Evolutionary conservation across 2,888 invertebrate species (phyloP), one percentile per base, ranked within the genome.

Genomic region (Diarsia brunnea): DNA sequence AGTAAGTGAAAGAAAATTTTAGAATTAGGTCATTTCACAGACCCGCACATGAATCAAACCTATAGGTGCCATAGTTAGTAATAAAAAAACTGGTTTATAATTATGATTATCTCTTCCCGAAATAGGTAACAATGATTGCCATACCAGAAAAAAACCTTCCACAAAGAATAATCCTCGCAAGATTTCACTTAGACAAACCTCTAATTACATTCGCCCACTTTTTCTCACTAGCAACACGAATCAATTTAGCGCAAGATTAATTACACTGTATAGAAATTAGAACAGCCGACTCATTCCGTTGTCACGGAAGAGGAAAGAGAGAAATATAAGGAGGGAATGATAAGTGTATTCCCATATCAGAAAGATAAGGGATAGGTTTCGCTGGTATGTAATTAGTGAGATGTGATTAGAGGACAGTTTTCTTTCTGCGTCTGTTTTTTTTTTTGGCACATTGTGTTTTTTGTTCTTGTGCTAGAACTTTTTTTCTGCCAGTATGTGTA

Each of bases 321-420:
- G 79, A 27, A 81, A 78, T 81, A 81, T 78, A 87, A 65, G 69
- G 65, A 47, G 31, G 68, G 65, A 77, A 81, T 88, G 87, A 88
- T 88, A 85, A 81, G 81, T 87, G 82, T 84, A 69, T 84, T 85
- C 79, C 69, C 70, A 71, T 79, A 83, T 84, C 71, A 75, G 73
- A 65, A 43, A 82, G 82, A 84, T 84, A 87, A 82, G 73, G 77
- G 69, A 87, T 78, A 73, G 81, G 81, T 85, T 84, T 65, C 82
- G 67, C 87, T 88, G 81, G 74, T 72, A 67, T 67, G 81, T 91
- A 89, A 91, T 91, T 91, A 90, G 86, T 82, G 69, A 72, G 86
- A 90, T 83, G 73, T 71, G 86, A 90, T 89, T 85, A 88, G 83
- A 84, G 80, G 85, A 86, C 86, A 87, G 81, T 85, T 87, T 84